phyloP scores from a whole-genome alignment of 2,797 vertebrate genomes.

The Thaleichthys pacificus region DNA sequence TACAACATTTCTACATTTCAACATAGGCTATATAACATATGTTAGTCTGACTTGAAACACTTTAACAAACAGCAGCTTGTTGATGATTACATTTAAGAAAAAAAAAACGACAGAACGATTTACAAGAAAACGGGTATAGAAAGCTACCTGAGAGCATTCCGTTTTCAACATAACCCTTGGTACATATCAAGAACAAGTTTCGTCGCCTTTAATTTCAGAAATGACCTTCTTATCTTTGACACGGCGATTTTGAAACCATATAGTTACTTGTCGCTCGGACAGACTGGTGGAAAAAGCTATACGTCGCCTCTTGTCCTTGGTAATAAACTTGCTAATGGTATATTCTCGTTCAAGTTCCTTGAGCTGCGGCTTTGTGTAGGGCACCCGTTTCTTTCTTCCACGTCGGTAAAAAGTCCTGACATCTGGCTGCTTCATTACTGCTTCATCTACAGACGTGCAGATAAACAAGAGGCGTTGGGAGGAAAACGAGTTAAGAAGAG shows the following conservation, averaged over 20 bases:
- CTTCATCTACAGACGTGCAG: constrained; percentile 60
- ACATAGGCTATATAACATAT: neutral
- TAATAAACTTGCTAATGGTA: constrained; percentile 96
- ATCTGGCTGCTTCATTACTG: constrained; percentile 79
- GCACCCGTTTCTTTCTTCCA: constrained; percentile 83
- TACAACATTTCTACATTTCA: neutral
- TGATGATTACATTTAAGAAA: neutral
- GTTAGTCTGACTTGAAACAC: neutral
- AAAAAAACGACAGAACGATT: neutral
- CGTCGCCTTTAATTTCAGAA: neutral
- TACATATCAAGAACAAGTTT: neutral
- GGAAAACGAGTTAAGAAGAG: neutral
- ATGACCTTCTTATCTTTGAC: constrained; percentile 84
- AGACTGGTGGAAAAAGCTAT: constrained; percentile 85
- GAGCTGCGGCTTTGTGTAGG: constrained; percentile 83
- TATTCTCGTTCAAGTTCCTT: constrained; percentile 94
- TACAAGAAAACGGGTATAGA: neutral
- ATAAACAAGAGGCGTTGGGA: neutral
- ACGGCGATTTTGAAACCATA: constrained; percentile 89
- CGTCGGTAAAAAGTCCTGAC: constrained; percentile 75
- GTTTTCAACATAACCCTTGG: neutral
- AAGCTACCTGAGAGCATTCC: neutral
- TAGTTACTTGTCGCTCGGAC: constrained; percentile 84
- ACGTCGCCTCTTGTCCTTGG: constrained; percentile 94
- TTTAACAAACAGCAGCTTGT: neutral